A percentile compares a stretch with the other conserved stretches of the same genome.
These are phyloP conservation scores for Seriola quinqueradiata DNA, from an alignment of 2,113 vertebrate species.

Conservation along the genomic window DNA sequence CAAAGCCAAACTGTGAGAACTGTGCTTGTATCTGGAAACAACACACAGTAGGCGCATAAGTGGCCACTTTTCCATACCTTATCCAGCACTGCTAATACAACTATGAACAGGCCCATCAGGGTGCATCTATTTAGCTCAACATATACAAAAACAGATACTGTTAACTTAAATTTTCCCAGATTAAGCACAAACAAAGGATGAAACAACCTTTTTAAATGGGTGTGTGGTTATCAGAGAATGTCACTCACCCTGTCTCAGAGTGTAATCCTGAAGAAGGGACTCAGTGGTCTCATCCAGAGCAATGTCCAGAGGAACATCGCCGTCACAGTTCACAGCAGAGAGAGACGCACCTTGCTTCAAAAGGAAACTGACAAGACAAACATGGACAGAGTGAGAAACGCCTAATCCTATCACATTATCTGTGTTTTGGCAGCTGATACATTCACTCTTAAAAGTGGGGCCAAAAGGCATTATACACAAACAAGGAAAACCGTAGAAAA, in stretches of 20 bases:
- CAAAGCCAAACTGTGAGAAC: neutral
- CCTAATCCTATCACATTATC: constrained; percentile 5
- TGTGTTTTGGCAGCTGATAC: neutral
- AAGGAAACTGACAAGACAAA: constrained; percentile 86
- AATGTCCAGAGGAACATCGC: constrained; percentile 93
- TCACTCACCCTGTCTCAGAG: constrained; percentile 87
- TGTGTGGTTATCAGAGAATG: neutral
- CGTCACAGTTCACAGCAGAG: constrained; percentile 93
- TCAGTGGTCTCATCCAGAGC: constrained; percentile 94
- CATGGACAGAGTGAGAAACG: neutral
- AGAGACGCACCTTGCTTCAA: constrained; percentile 89
- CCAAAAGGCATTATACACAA: constrained; percentile 3
- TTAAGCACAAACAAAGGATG: neutral
- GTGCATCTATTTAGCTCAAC: neutral
- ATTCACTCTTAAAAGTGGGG: neutral
- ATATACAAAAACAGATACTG: neutral
- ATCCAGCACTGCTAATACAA: neutral
- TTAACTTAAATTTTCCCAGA: neutral
- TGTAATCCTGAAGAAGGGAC: constrained; percentile 90
- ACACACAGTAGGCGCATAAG: no score
- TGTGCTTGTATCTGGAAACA: neutral
- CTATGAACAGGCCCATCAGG: neutral
- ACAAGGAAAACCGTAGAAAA: neutral
- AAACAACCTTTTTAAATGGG: neutral
- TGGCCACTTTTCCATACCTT: neutral